Evolutionary conservation across 2,113 vertebrate genomes (phyloP), one percentile per base, ranked within the genome.

Genomic region (Oxyura jamaicensis): DNA sequence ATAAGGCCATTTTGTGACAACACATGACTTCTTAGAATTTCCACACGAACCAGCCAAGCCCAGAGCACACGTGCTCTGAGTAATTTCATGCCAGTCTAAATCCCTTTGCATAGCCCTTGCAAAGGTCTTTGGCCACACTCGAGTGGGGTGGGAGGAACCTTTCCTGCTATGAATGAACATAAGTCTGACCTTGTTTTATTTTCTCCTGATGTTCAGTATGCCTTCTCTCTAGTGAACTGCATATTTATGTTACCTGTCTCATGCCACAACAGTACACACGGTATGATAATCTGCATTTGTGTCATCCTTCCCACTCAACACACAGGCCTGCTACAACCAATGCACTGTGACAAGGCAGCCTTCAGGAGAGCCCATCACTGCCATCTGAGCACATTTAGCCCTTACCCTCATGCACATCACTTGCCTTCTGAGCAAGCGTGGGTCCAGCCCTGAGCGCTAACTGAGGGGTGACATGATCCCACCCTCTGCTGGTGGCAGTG

Each of bases 261-360:
- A 39, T 63, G 41, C 46, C 46, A 9, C 53, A 21, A n/a, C 77
- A 31, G n/a, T 6, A 18, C 53, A 8, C 39, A 2, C 31, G 3
- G 33, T 9, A 59, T 3, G 26, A 69, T 9, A 41, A 12, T 5
- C 48, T 22, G 52, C 35, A 8, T 16, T 20, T 8, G 23, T 11
- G 35, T 4, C 53, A 6, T 19, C n/a, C 58, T 41, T 41, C 31
- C 36, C 68, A 44, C 44, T 5, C 62, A 41, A 19, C 25, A 63
- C 9, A 31, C 39, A 26, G 11, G 11, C 42, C 55, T 11, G 1
- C 8, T 4, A 2, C 56, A 21, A 11, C 26, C 15, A 9, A 26
- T 0, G 4, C 19, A 0, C 11, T 11, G 25, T 6, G 75, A 29
- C 0, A 1, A 44, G 60, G 13, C 60, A 53, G 63, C 13, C 15